Evolutionary conservation across 2,113 vertebrate genomes (phyloP).

Genomic region (Perccottus glenii): DNA sequence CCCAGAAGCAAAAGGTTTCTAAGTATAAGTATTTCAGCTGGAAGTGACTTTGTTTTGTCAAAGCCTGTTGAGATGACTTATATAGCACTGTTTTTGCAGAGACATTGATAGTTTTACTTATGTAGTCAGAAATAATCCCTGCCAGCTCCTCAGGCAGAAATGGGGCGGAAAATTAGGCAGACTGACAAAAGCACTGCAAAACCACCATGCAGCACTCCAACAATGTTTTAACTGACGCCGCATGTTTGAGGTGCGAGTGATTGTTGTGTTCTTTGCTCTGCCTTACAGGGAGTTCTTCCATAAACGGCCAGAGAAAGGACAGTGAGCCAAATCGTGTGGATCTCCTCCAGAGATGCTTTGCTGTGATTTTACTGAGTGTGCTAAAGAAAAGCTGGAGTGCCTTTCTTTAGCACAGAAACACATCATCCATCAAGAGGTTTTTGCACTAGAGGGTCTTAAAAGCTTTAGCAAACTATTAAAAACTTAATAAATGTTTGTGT

Average conservation of each 20-base stretch:
- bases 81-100: slow-evolving; percentile 18
- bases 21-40: neutral
- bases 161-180: slow-evolving; percentile 24
- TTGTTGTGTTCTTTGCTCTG: neutral
- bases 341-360: neutral
- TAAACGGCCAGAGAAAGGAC: neutral
- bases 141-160: slow-evolving; percentile 32
- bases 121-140: slow-evolving; percentile 27
- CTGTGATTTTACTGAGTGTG: slow-evolving; percentile 5
- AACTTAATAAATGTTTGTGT: neutral
- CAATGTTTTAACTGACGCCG: neutral
- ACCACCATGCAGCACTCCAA: slow-evolving; percentile 7
- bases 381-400: neutral
- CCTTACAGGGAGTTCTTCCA: neutral
- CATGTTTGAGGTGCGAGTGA: neutral
- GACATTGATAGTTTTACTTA: slow-evolving; percentile 3
- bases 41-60: neutral
- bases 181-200: slow-evolving; percentile 19
- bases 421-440: slow-evolving; percentile 4
- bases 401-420: slow-evolving; percentile 5
- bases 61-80: neutral
- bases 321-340: neutral
- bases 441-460: neutral
- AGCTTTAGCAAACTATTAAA: slow-evolving; percentile 3
- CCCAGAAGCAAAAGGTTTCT: neutral